Evolutionary conservation across 2,797 vertebrate genomes (phyloP).

Genomic region (Microchirus variegatus): DNA sequence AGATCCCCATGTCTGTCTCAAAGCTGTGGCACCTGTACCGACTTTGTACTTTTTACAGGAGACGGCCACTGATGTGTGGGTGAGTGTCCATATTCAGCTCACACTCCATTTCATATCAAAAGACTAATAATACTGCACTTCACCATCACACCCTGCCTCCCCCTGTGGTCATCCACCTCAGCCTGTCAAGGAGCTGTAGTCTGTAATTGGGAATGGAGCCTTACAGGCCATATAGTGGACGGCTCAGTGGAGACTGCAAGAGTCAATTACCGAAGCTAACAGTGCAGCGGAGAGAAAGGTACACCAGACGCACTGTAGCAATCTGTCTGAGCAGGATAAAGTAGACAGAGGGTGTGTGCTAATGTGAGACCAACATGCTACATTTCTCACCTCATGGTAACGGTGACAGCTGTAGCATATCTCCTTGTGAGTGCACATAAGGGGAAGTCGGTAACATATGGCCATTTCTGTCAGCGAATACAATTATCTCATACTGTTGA

Average conservation of each 20-base stretch:
- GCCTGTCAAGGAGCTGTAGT: constrained; percentile 54
- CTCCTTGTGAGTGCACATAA: constrained; percentile 6
- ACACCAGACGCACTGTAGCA: constrained; percentile 59
- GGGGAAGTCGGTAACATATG: neutral
- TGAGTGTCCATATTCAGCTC: constrained; percentile 24
- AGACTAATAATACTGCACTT: constrained; percentile 54
- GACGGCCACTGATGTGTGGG: constrained; percentile 17
- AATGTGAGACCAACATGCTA: constrained; percentile 55
- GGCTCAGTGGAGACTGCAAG: constrained; percentile 64
- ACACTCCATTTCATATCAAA: constrained; percentile 55
- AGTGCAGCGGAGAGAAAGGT: constrained; percentile 63
- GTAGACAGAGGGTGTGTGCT: constrained; percentile 45
- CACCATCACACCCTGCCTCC: neutral
- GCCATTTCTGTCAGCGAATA: constrained; percentile 4
- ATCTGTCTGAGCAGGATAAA: constrained; percentile 56
- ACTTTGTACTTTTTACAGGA: constrained; percentile 35
- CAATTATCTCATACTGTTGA: constrained; percentile 5
- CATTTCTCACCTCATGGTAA: constrained; percentile 36
- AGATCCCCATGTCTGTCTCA: constrained; percentile 5
- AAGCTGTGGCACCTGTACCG: constrained; percentile 42
- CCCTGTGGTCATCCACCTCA: constrained; percentile 44
- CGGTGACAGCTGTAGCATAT: constrained; percentile 26
- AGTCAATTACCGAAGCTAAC: constrained; percentile 76
- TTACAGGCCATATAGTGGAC: constrained; percentile 68
- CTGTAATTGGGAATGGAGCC: constrained; percentile 72